Conservation (phyloP, 1,140 invertebrate genomes). For the Rhopalosiphum maidis region DNA sequence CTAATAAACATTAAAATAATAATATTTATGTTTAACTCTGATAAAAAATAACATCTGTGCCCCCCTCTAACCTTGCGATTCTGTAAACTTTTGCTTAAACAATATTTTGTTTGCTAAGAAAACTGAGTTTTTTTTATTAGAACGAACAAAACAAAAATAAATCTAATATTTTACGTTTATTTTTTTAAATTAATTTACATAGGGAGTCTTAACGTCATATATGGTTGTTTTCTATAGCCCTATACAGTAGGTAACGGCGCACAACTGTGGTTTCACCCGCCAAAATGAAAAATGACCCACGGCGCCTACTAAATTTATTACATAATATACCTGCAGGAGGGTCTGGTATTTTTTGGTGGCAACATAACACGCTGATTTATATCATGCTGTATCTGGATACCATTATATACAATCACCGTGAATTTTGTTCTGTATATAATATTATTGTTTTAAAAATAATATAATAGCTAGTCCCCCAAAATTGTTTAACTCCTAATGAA, state of each 20-base stretch:
- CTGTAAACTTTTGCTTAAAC: neutral
- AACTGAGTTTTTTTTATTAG: neutral
- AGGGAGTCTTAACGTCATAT: neutral
- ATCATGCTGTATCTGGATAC: neutral
- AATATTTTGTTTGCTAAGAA: neutral
- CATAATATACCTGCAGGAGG: conserved; percentile 9
- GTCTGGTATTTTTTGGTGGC: conserved; percentile 32
- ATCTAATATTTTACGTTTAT: neutral
- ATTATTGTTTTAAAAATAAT: conserved; percentile 37
- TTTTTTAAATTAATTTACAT: neutral
- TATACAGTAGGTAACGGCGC: neutral
- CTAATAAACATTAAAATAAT: neutral
- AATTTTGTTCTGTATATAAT: neutral
- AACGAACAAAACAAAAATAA: neutral
- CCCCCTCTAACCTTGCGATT: neutral
- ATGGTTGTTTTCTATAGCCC: neutral
- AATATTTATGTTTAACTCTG: neutral
- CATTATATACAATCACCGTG: neutral
- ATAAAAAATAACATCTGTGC: neutral
- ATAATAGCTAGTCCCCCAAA: neutral
- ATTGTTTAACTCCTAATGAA: conserved; percentile 13
- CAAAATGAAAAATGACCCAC: conserved; percentile 42
- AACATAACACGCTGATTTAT: conserved; percentile 22
- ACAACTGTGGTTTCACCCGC: conserved; percentile 5
- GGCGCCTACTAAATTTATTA: neutral